These are phyloP conservation scores for Carollia perspicillata DNA, from an alignment of 2,113 vertebrate species.

Conservation along the genomic window DNA sequence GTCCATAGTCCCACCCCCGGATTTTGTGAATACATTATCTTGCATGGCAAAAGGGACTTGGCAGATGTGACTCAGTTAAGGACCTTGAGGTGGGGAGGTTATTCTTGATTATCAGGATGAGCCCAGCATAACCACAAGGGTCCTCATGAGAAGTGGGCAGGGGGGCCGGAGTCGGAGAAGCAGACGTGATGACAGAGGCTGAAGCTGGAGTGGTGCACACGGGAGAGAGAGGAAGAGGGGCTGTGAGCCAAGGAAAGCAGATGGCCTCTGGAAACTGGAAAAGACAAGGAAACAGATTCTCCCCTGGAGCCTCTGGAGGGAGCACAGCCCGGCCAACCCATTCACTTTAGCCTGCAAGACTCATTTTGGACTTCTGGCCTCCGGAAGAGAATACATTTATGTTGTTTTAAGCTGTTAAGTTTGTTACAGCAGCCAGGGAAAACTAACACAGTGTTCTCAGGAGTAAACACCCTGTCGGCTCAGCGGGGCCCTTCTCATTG, in stretches of 20 bases:
- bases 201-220: rapidly evolving
- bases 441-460: background rate
- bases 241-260: background rate
- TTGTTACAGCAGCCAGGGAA: background rate
- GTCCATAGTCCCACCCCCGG: too few species aligned
- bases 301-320: background rate
- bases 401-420: background rate
- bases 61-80: too few species aligned
- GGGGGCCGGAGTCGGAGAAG: too few species aligned
- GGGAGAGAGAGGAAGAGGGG: background rate
- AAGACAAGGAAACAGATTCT: background rate
- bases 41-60: too few species aligned
- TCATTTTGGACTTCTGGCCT: background rate
- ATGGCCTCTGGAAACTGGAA: background rate
- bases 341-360: background rate
- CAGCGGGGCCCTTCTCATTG: background rate
- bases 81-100: too few species aligned
- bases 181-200: too few species aligned
- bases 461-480: background rate
- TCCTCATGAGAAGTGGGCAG: too few species aligned
- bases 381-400: background rate
- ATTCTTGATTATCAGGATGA: too few species aligned
- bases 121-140: too few species aligned
- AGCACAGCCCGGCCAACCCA: background rate
- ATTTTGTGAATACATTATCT: too few species aligned